Conservation (phyloP, 2,888 invertebrate genomes). For the Alloscopus bannaensis region DNA sequence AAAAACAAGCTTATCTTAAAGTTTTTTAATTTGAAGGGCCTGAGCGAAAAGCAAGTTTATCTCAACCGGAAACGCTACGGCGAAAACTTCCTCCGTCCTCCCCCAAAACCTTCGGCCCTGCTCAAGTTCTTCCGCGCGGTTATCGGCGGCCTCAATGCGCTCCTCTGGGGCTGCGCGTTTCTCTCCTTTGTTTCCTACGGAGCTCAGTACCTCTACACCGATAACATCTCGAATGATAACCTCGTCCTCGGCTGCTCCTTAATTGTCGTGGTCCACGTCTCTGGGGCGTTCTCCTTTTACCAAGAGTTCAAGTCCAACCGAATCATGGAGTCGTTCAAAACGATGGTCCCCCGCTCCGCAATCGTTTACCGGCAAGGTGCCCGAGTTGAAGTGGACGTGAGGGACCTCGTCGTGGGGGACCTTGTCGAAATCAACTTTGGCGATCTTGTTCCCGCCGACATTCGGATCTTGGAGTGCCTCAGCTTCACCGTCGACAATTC, state of each 20-base stretch:
- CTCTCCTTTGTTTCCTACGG: slow-evolving; percentile 77
- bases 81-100: slow-evolving; percentile 76
- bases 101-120: slow-evolving; percentile 77
- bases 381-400: slow-evolving; percentile 46
- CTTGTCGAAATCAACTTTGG: slow-evolving; percentile 57
- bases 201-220: slow-evolving; percentile 75
- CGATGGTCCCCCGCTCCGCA: slow-evolving; percentile 49
- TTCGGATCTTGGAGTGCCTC: slow-evolving; percentile 78
- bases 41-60: slow-evolving; percentile 75
- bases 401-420: slow-evolving; percentile 71
- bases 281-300: slow-evolving; percentile 58
- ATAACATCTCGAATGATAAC: slow-evolving; percentile 77
- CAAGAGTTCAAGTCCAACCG: slow-evolving; percentile 57
- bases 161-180: slow-evolving; percentile 77
- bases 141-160: slow-evolving; percentile 77
- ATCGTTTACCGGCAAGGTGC: slow-evolving; percentile 41
- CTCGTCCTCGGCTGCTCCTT: slow-evolving; percentile 56
- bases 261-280: slow-evolving; percentile 56
- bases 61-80: slow-evolving; percentile 75
- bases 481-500: slow-evolving; percentile 82
- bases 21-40: slow-evolving; percentile 74
- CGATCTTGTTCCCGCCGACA: slow-evolving; percentile 76
- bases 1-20: slow-evolving; percentile 9
- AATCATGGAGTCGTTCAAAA: slow-evolving; percentile 63
- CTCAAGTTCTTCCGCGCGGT: slow-evolving; percentile 78